These are phyloP conservation scores for Cenopis cana DNA, from an alignment of 2,888 invertebrate species.

Conservation along the genomic window DNA sequence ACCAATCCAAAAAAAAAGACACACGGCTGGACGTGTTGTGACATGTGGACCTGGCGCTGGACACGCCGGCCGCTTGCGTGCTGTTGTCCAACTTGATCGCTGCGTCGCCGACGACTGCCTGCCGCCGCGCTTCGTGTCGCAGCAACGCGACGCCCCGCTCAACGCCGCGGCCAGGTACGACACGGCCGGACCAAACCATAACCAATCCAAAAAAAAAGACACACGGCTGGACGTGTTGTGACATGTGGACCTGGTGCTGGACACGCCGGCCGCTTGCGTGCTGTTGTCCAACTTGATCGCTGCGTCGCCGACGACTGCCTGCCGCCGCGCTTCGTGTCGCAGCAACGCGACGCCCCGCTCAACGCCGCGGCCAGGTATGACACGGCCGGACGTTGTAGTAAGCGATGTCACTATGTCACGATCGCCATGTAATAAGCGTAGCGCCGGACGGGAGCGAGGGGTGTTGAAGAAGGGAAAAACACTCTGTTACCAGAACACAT, in stretches of 20 bases:
- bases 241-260: slow-evolving; percentile 94
- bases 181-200: too few species aligned
- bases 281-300: slow-evolving; percentile 95
- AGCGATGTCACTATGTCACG: too few species aligned
- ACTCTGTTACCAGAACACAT: too few species aligned
- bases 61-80: slow-evolving; percentile 94
- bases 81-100: slow-evolving; percentile 95
- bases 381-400: too few species aligned
- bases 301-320: slow-evolving; percentile 97
- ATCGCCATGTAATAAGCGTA: too few species aligned
- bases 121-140: slow-evolving; percentile 92
- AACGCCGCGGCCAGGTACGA: slow-evolving; percentile 69
- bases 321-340: slow-evolving; percentile 92
- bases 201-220: too few species aligned
- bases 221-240: too few species aligned
- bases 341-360: slow-evolving; percentile 68
- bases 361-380: slow-evolving; percentile 69
- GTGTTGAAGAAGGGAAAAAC: too few species aligned
- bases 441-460: too few species aligned
- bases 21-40: too few species aligned
- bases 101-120: slow-evolving; percentile 97
- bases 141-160: slow-evolving; percentile 68
- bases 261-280: slow-evolving; percentile 94
- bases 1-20: too few species aligned
- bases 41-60: slow-evolving; percentile 94